phyloP scores from a whole-genome alignment of 2,797 vertebrate species.

The Chiloscyllium punctatum region DNA sequence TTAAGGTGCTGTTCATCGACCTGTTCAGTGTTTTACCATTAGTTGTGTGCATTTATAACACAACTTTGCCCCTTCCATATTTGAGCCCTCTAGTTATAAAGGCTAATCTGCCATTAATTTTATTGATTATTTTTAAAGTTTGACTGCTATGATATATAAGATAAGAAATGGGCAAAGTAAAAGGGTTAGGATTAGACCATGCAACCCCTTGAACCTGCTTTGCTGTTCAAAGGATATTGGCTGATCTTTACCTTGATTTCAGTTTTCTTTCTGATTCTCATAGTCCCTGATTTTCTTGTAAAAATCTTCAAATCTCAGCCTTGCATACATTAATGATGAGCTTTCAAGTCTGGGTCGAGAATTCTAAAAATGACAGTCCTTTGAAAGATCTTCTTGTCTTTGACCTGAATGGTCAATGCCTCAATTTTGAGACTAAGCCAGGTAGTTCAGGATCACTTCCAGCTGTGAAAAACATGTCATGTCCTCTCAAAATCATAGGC shows the following conservation, averaged over 20 bases:
- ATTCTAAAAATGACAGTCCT: not conserved
- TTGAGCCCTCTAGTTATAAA: not conserved
- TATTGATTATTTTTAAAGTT: not conserved
- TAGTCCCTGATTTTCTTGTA: not conserved
- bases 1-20: not conserved
- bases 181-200: no score
- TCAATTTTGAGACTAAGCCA: not conserved
- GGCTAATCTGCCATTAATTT: not conserved
- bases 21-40: not conserved
- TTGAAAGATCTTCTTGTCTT: not conserved
- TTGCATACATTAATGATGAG: not conserved
- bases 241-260: not conserved
- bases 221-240: not conserved
- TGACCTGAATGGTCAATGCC: not conserved
- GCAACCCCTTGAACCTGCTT: no score
- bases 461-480: not conserved
- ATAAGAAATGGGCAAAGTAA: not conserved
- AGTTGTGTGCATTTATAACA: not conserved
- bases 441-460: not conserved
- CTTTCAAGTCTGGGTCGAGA: no score
- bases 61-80: not conserved
- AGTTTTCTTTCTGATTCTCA: not conserved
- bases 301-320: not conserved
- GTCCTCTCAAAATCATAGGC: not conserved
- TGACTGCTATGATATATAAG: not conserved